Evolutionary conservation across 2,113 vertebrate genomes (phyloP), one percentile per base, ranked within the genome.

Genomic region (Notechis scutatus): DNA sequence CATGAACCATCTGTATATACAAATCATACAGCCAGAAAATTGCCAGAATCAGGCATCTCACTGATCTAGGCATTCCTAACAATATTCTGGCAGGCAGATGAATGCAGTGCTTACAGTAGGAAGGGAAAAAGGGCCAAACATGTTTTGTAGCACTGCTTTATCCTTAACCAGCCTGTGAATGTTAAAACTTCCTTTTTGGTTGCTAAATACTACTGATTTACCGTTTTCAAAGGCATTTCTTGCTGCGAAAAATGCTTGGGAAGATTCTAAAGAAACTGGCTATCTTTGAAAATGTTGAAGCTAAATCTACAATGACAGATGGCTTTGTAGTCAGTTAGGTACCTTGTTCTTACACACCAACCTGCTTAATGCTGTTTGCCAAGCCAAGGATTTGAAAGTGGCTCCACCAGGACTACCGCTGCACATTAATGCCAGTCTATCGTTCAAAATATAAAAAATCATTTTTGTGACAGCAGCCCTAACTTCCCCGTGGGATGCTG

Each of bases 291-390:
- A 54, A 11, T 64, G 89, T 90, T 47, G 54, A 85, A 85, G 74
- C 45, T 50, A 86, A 91, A 92, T 89, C 87, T 92, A 85, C 26
- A 89, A 56, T 92, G 50, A 94, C 52, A 87, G 57, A 34, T 54
- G 85, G 57, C 54, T 94, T 54, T 89, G 45, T 90, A 91, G 24
- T 18, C 3, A 11, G 61, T 20, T 29, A 90, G 26, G 39, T 54
- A n/a, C 8, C 3, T 9, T 52, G 3, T 15, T 74, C 29, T 86
- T 18, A 87, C 23, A 91, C 96, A 91, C 96, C 95, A 94, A 99
- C 99, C 99, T 99, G 95, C 97, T 97, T 7, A 99, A 95, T 61
- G 98, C 97, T 1, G 96, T 95, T 61, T 98, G 98, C 98, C 98
- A 99, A 89, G 94, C 96, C 95, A 98, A 96, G 54, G 96, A 97